phyloP scores from a whole-genome alignment of 2,113 vertebrate species.

The Macroglossus sobrinus region DNA sequence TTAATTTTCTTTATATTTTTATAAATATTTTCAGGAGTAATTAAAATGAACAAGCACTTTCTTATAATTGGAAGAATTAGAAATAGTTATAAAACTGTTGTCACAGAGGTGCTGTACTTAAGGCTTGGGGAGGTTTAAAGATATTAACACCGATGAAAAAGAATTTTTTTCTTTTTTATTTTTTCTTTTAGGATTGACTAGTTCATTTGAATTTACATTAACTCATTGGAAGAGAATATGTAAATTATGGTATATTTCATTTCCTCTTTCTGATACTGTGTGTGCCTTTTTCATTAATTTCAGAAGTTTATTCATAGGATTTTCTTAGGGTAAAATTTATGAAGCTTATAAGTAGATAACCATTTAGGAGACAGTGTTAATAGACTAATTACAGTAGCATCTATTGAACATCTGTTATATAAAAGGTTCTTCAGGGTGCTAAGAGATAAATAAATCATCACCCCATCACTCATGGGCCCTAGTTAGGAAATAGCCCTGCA shows the following conservation, averaged over 20 bases:
- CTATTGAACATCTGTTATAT: neutral
- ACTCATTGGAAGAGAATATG: neutral
- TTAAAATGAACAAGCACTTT: neutral
- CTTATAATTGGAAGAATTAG: slow-evolving; percentile 20
- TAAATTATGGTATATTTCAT: neutral
- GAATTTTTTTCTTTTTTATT: neutral
- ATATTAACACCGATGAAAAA: neutral
- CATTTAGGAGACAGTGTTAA: neutral
- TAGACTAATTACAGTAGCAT: neutral
- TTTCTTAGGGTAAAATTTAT: neutral
- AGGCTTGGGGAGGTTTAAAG: neutral
- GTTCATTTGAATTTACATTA: neutral
- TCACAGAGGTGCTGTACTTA: neutral
- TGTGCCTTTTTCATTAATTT: neutral
- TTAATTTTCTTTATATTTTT: slow-evolving; percentile 1
- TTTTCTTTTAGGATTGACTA: neutral
- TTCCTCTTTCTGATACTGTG: neutral
- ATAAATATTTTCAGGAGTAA: slow-evolving; percentile 12
- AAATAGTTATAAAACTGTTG: neutral
- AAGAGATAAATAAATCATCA: neutral
- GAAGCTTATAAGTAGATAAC: neutral
- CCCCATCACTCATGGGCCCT: neutral
- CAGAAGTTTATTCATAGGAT: neutral
- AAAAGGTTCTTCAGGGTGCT: neutral
- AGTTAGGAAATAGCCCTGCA: neutral